A percentile compares a stretch with the other conserved stretches of the same genome.
These are phyloP conservation scores for Caenorhabditis brenneri DNA, from an alignment of 1,140 invertebrate genomes.

Conservation along the genomic window DNA sequence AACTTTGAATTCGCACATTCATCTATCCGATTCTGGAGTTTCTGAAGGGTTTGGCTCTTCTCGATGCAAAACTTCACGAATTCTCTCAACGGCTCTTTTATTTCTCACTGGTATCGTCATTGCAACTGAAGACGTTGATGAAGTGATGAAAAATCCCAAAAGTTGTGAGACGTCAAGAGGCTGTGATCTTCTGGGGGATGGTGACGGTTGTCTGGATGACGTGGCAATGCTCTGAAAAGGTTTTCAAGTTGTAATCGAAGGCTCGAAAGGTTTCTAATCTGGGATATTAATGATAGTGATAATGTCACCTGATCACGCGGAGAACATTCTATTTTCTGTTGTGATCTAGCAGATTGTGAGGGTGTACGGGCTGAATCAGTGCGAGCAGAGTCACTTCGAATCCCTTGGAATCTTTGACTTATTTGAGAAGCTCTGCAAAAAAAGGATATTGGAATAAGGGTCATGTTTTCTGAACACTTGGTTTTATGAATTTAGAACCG, in stretches of 20 bases:
- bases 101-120: conserved; percentile 1
- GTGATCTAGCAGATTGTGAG: background rate
- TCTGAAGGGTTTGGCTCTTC: background rate
- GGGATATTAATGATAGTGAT: no score
- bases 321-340: background rate
- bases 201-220: background rate
- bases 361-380: background rate
- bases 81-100: background rate
- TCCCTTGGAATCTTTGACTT: background rate
- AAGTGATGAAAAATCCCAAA: background rate
- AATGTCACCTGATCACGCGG: background rate
- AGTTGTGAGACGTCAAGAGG: conserved; percentile 6
- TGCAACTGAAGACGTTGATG: background rate
- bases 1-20: background rate
- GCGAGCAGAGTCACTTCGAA: background rate
- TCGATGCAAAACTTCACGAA: background rate
- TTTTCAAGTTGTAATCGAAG: background rate
- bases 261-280: background rate
- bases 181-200: background rate
- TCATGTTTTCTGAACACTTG: background rate
- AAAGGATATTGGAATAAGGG: no score
- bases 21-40: background rate
- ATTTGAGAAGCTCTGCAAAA: conserved; percentile 8
- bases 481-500: no score
- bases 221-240: background rate